These are phyloP conservation scores for Polypterus senegalus DNA, from an alignment of 2,113 vertebrate species.

Conservation along the genomic window DNA sequence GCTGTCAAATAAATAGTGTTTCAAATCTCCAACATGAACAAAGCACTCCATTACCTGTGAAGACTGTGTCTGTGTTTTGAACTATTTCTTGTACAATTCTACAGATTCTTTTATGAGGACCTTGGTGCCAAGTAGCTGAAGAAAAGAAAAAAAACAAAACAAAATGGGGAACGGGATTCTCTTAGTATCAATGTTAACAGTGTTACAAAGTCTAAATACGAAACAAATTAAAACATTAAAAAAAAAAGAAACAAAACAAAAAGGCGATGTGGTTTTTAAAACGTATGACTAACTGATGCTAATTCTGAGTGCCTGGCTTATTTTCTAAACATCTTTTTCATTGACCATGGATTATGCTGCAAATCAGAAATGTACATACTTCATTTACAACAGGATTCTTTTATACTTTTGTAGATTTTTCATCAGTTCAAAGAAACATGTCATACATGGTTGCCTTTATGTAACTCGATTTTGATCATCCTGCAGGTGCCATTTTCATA, in stretches of 20 bases:
- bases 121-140: slow-evolving; percentile 97
- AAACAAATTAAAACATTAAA: slow-evolving; percentile 96
- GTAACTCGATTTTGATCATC: slow-evolving; percentile 94
- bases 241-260: slow-evolving; percentile 78
- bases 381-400: slow-evolving; percentile 97
- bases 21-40: slow-evolving; percentile 90
- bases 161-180: slow-evolving; percentile 84
- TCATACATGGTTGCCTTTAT: slow-evolving; percentile 93
- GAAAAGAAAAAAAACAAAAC: no score
- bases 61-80: slow-evolving; percentile 99
- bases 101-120: slow-evolving; percentile 99
- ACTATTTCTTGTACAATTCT: slow-evolving; percentile 99
- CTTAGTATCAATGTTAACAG: slow-evolving; percentile 97
- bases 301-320: slow-evolving; percentile 96
- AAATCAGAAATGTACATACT: slow-evolving; percentile 96
- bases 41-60: slow-evolving; percentile 97
- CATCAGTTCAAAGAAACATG: slow-evolving; percentile 69
- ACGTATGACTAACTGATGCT: slow-evolving; percentile 82
- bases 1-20: slow-evolving; percentile 98
- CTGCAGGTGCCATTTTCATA: slow-evolving; percentile 98
- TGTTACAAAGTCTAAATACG: slow-evolving; percentile 96
- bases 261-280: slow-evolving; percentile 82
- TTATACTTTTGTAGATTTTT: slow-evolving; percentile 95
- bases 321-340: slow-evolving; percentile 78
- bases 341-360: slow-evolving; percentile 96